Evolutionary conservation across 1,140 invertebrate species (phyloP).

Genomic region (Zaprionus capensis): DNA sequence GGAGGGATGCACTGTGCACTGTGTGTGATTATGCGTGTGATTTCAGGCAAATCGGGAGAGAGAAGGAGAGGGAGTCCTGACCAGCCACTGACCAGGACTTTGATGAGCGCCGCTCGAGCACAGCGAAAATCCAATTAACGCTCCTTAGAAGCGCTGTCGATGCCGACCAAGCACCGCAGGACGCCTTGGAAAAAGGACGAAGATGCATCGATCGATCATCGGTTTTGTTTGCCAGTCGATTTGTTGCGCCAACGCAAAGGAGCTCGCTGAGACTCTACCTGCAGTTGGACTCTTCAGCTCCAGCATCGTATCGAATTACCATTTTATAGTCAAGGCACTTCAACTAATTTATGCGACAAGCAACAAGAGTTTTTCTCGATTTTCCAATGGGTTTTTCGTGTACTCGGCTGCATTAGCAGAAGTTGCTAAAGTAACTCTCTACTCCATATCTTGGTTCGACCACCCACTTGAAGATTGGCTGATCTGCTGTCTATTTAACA

Average conservation of each 20-base stretch:
- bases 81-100: constrained; percentile 58
- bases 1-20: constrained; percentile 13
- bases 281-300: constrained; percentile 42
- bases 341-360: constrained; percentile 53
- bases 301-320: constrained; percentile 75
- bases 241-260: constrained; percentile 56
- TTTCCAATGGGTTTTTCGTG: constrained; percentile 37
- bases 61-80: constrained; percentile 16
- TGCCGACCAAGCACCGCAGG: constrained; percentile 32
- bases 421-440: neutral
- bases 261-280: constrained; percentile 53
- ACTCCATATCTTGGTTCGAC: constrained; percentile 16
- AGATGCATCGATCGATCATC: constrained; percentile 45
- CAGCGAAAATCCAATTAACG: constrained; percentile 77
- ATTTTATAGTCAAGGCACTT: constrained; percentile 52
- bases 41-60: constrained; percentile 43
- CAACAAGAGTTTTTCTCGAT: constrained; percentile 25
- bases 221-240: constrained; percentile 61
- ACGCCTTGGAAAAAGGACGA: constrained; percentile 27
- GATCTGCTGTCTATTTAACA: constrained; percentile 22
- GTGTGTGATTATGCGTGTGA: constrained; percentile 51
- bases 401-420: constrained; percentile 5
- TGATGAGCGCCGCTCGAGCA: constrained; percentile 53
- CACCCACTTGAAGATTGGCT: constrained; percentile 59
- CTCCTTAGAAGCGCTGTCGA: constrained; percentile 26